Evolutionary conservation across 1,140 invertebrate species (phyloP).

Genomic region (Metaphire vulgaris): DNA sequence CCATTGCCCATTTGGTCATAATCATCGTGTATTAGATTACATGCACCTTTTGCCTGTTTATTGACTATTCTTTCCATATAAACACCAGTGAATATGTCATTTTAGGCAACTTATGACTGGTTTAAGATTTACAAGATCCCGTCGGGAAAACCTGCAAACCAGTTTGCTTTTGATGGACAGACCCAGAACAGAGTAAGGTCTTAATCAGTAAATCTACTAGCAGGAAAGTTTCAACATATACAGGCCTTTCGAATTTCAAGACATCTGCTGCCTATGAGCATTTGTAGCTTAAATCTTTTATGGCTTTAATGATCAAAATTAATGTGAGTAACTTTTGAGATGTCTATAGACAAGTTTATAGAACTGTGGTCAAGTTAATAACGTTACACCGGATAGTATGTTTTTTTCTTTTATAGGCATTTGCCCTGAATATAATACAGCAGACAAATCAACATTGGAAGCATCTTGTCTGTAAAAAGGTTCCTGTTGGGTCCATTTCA

Average conservation of each 20-base stretch:
- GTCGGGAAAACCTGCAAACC: conserved; percentile 92
- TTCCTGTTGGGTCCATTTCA: neutral
- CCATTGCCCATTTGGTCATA: too few relatives aligned
- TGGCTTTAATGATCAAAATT: conserved; percentile 11
- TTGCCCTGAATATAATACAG: conserved; percentile 76
- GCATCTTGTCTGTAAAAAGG: conserved; percentile 53
- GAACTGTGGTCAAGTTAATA: neutral
- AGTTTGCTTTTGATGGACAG: conserved; percentile 95
- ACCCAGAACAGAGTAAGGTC: conserved; percentile 59
- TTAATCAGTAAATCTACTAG: neutral
- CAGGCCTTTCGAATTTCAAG: neutral
- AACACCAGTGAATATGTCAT: too few relatives aligned
- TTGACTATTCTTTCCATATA: too few relatives aligned
- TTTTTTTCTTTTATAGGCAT: conserved; percentile 55
- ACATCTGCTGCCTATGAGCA: too few relatives aligned
- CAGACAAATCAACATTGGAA: conserved; percentile 72
- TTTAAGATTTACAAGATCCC: conserved; percentile 98
- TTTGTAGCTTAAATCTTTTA: conserved; percentile 9
- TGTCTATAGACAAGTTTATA: conserved; percentile 4
- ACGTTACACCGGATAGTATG: too few relatives aligned
- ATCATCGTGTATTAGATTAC: too few relatives aligned
- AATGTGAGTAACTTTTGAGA: neutral
- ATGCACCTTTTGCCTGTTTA: too few relatives aligned
- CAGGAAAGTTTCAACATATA: neutral
- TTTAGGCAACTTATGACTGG: conserved; percentile 88